Evolutionary conservation across 2,113 vertebrate species (phyloP).

Genomic region (Struthidea cinerea): DNA sequence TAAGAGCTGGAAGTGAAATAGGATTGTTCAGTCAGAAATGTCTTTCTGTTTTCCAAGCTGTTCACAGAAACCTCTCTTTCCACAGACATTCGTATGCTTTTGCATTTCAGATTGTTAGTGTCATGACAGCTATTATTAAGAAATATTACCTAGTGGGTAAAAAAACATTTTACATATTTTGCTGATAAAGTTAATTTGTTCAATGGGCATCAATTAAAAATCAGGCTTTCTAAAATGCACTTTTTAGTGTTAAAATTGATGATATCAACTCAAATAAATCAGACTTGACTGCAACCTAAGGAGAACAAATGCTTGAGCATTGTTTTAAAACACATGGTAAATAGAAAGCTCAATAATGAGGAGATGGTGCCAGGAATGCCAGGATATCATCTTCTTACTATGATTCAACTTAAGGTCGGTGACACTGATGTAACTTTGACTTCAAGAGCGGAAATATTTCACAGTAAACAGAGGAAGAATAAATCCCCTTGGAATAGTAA

Average conservation of each 20-base stretch:
- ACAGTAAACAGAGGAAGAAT: conserved; percentile 66
- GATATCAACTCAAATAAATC: conserved; percentile 6
- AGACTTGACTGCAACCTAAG: neutral
- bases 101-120: neutral
- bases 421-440: conserved; percentile 75
- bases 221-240: neutral
- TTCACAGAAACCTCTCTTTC: neutral
- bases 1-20: neutral
- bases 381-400: conserved; percentile 56
- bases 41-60: neutral
- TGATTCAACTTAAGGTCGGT: conserved; percentile 58
- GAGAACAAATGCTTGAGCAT: conserved; percentile 2
- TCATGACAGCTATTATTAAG: conserved; percentile 16
- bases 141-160: neutral
- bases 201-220: conserved; percentile 18
- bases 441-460: conserved; percentile 70
- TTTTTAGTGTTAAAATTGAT: neutral
- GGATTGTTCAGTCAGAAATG: neutral
- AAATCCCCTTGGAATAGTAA: conserved; percentile 73
- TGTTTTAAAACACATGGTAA: conserved; percentile 66
- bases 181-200: neutral
- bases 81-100: neutral
- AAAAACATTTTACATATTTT: conserved; percentile 37
- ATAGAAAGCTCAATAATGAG: conserved; percentile 60
- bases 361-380: conserved; percentile 36